A percentile compares a stretch with the other conserved stretches of the same genome.
These are phyloP conservation scores for Rhizomys pruinosus DNA, from an alignment of 2,113 vertebrate genomes.

Conservation along the genomic window DNA sequence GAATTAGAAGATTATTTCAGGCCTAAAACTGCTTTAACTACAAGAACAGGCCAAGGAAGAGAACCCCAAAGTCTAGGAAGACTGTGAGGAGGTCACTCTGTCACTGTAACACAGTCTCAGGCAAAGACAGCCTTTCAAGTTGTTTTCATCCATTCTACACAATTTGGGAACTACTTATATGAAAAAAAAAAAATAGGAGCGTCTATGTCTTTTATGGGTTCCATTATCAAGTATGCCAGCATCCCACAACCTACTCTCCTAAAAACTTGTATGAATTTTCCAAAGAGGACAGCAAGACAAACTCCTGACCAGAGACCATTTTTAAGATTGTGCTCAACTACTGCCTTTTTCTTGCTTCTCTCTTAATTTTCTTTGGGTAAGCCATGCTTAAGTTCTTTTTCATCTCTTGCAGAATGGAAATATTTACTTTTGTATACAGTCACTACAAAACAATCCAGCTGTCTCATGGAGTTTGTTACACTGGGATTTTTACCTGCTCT, in stretches of 20 bases:
- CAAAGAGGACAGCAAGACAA: conserved; percentile 15
- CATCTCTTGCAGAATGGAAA: conserved; percentile 58
- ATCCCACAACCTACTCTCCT: not conserved
- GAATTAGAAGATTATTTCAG: not conserved
- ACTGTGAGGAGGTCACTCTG: not conserved
- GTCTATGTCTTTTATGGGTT: not conserved
- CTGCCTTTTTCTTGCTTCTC: not conserved
- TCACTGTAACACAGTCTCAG: not conserved
- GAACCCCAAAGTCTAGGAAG: not conserved
- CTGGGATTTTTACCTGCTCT: conserved; percentile 65
- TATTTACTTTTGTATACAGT: conserved; percentile 58
- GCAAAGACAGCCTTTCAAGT: not conserved
- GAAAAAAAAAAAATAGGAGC: not conserved
- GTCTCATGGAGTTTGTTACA: conserved; percentile 66
- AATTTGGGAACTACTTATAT: not conserved
- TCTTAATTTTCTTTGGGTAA: conserved; percentile 36
- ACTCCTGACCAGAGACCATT: not conserved
- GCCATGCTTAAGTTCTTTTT: not conserved
- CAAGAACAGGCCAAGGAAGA: not conserved
- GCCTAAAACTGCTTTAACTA: not conserved
- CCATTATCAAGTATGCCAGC: not conserved
- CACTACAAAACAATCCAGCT: conserved; percentile 57
- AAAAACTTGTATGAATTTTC: not conserved
- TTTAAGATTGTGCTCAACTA: conserved; percentile 5
- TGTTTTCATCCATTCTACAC: not conserved